Evolutionary conservation across 2,113 vertebrate species (phyloP), one percentile per base, ranked within the genome.

Genomic region (Carassius carassius): DNA sequence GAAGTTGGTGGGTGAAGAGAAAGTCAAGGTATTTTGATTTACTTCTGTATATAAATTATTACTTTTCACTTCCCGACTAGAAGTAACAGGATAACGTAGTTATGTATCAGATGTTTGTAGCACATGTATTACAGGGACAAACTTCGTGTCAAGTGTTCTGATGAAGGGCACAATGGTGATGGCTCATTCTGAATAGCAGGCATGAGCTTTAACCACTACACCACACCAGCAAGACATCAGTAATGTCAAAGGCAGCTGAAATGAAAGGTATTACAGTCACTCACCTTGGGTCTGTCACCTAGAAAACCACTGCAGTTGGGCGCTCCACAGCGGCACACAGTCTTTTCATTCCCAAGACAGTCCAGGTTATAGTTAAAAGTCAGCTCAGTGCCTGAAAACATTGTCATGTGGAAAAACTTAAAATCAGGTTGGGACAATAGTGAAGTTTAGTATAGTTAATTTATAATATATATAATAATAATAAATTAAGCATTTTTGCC

Each of bases 361-460:
- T 99, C 98, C 25, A 99, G 94, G 90, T 99, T 99, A 91, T 99
- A 99, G 90, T 99, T 99, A 80, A 99, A 99, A 47, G 98, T 99
- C 89, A 99, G 90, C 90, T 99, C 98, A 0, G 96, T 98, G 32
- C 97, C 98, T 99, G 91, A 4, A 73, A 21, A 74, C 32, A 32
- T 8, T 49, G 12, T 17, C 19, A 73, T 4, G 5, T 11, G 1
- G 1, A 65, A 63, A 13, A 63, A 14, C 62, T n/a, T n/a, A 47
- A 47, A 47, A 47, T 47, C 3, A 47, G 44, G 10, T 11, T 12
- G 11, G 44, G 44, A 11, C 44, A 12, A 47, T 3, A 47, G 44
- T 0, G 41, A 44, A 44, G 2, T 44, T 11, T 44, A 44, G 9
- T 10, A 44, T 44, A 44, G 10, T 44, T 2, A 10, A 44, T 44